Evolutionary conservation across 2,888 invertebrate species (phyloP), one percentile per base, ranked within the genome.

Genomic region (Pyrochroa serraticornis): DNA sequence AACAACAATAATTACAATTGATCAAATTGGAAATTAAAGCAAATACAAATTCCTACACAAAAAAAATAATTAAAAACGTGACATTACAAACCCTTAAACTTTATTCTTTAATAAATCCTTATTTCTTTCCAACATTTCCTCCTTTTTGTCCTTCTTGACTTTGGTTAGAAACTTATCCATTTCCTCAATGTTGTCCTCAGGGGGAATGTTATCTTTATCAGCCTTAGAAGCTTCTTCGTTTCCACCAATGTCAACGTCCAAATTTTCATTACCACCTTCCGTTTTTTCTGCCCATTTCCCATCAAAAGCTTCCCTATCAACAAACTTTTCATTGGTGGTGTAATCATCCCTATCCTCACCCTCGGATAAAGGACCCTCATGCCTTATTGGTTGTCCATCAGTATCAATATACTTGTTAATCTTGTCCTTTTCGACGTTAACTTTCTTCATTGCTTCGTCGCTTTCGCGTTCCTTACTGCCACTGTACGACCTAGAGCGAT

Each of bases 261-360:
- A 67, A 43, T 60, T 65, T 6, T 59, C 67, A 45, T 59, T 69
- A 7, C 66, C 71, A 41, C 64, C 73, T 5, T 83, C 83, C 55
- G 83, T 83, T 32, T 84, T 85, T 53, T 85, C 86, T 0, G 85
- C 85, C 86, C 87, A 86, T 73, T 86, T 87, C 3, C 87, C 86
- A 66, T 85, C 87, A 69, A 85, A 87, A 64, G 85, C 84, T 74
- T 86, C 86, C 47, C 86, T 79, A 74, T 85, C 85, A 57, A 85
- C 84, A 74, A 82, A 84, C 66, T 73, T 75, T 34, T 77, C 76
- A 12, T 66, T 68, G 36, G 66, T 72, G 38, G 72, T 75, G 58
- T 82, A 81, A 68, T 85, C 85, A 66, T 83, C 83, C 37, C 84
- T 77, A 63, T 84, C 84, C 65, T 85, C 85, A 7, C 84, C 84